Percentiles rank a stretch among this genome's conserved stretches.
phyloP scores from a whole-genome alignment of 2,797 vertebrate species.

The Crenichthys baileyi region DNA sequence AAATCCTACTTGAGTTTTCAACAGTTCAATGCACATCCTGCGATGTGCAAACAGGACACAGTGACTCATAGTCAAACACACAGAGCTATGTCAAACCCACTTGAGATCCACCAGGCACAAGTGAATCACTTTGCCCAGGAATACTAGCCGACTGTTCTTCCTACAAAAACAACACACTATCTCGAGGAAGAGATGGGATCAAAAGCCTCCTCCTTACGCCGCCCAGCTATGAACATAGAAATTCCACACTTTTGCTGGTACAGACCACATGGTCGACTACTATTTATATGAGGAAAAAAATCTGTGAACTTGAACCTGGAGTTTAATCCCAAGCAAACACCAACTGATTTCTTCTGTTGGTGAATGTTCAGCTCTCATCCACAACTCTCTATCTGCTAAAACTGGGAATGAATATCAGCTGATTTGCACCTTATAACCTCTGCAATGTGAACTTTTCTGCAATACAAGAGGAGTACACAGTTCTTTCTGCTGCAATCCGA shows the following conservation, averaged over 20 bases:
- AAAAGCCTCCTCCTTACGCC: conserved; percentile 14
- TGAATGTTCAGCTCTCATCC: conserved; percentile 8
- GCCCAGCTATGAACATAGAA: conserved; percentile 20
- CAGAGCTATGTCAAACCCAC: conserved; percentile 47
- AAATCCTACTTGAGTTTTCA: conserved; percentile 30
- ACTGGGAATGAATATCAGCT: background rate
- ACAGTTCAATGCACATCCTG: conserved; percentile 27
- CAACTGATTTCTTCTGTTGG: conserved; percentile 22
- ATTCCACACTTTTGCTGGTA: background rate
- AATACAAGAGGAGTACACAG: conserved; percentile 18
- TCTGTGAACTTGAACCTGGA: background rate
- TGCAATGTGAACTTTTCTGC: conserved; percentile 2
- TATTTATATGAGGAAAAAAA: background rate
- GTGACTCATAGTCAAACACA: conserved; percentile 62
- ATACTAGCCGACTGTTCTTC: conserved; percentile 37
- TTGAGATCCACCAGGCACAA: conserved; percentile 52
- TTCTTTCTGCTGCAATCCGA: conserved; percentile 28
- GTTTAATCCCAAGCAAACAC: conserved; percentile 14
- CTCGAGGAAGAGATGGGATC: conserved; percentile 16
- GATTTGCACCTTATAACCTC: conserved; percentile 10
- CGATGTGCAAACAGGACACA: conserved; percentile 43
- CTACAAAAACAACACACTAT: conserved; percentile 38
- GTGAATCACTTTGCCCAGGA: conserved; percentile 65
- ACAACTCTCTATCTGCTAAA: background rate
- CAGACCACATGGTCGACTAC: background rate